These are phyloP conservation scores for Elaphurus davidianus DNA, from an alignment of 2,113 vertebrate genomes.

Conservation along the genomic window DNA sequence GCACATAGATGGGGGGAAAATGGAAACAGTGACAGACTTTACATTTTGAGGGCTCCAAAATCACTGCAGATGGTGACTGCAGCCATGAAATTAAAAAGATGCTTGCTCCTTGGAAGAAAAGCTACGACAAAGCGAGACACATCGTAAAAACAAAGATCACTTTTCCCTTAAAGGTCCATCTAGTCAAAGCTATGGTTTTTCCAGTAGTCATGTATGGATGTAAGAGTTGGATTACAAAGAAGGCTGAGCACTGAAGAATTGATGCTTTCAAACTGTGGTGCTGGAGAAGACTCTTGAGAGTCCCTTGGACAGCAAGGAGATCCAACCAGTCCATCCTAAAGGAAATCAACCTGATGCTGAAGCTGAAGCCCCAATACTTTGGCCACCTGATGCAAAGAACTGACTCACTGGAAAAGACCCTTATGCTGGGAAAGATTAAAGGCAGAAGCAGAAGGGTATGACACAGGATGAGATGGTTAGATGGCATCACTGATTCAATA, in stretches of 20 bases:
- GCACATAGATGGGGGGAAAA: background rate
- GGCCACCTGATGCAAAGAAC: background rate
- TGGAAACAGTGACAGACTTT: background rate
- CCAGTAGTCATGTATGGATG: background rate
- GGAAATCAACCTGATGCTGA: background rate
- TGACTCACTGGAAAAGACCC: background rate
- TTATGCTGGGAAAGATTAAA: background rate
- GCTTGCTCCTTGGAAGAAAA: background rate
- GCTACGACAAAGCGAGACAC: background rate
- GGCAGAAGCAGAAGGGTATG: background rate
- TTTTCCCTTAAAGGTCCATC: background rate
- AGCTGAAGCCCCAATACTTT: background rate
- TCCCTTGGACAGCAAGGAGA: background rate
- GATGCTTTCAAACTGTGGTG: background rate
- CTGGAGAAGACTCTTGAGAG: background rate
- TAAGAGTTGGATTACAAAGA: background rate
- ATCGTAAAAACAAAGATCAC: background rate
- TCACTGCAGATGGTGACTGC: background rate
- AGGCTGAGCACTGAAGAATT: background rate
- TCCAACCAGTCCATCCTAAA: background rate
- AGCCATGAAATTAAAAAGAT: background rate
- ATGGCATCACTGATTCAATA: background rate
- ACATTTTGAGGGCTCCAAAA: background rate
- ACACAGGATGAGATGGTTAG: background rate
- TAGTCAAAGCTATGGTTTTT: background rate